A percentile compares a stretch with the other conserved stretches of the same genome.
phyloP scores from a whole-genome alignment of 2,888 invertebrate genomes.

The Drosophila bunnanda region DNA sequence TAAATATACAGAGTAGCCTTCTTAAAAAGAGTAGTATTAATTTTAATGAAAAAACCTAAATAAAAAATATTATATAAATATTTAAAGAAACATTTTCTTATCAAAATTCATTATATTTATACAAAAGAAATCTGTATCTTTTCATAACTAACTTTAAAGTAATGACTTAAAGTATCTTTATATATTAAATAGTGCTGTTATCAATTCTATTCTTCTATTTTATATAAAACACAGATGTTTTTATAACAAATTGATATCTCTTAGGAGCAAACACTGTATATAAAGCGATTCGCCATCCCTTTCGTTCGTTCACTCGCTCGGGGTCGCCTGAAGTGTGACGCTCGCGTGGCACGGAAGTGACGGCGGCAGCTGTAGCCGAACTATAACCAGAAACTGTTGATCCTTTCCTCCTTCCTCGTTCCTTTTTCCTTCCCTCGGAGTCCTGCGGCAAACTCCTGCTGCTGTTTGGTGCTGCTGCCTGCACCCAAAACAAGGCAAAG shows the following conservation, averaged over 20 bases:
- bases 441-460: conserved; percentile 13
- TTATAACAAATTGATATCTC: conserved; percentile 8
- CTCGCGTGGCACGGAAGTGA: conserved; percentile 77
- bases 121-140: not conserved
- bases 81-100: too few relatives aligned
- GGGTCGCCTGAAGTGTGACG: conserved; percentile 72
- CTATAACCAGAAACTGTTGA: conserved; percentile 72
- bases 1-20: too few relatives aligned
- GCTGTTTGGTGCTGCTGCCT: conserved; percentile 5
- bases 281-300: conserved; percentile 14
- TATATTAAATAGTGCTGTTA: too few relatives aligned
- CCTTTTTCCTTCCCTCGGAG: conserved; percentile 18
- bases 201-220: not conserved
- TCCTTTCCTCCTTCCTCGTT: conserved; percentile 54
- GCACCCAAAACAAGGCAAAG: conserved; percentile 53
- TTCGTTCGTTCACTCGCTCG: conserved; percentile 2
- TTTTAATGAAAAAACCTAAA: not conserved
- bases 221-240: not conserved
- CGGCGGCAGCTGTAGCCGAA: conserved; percentile 72
- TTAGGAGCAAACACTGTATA: not conserved
- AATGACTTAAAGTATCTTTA: too few relatives aligned
- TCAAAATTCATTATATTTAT: not conserved
- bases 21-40: too few relatives aligned
- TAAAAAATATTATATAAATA: not conserved
- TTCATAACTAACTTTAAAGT: not conserved